phyloP scores from a whole-genome alignment of 2,888 invertebrate species.

The Lordiphosa fenestrarum region DNA sequence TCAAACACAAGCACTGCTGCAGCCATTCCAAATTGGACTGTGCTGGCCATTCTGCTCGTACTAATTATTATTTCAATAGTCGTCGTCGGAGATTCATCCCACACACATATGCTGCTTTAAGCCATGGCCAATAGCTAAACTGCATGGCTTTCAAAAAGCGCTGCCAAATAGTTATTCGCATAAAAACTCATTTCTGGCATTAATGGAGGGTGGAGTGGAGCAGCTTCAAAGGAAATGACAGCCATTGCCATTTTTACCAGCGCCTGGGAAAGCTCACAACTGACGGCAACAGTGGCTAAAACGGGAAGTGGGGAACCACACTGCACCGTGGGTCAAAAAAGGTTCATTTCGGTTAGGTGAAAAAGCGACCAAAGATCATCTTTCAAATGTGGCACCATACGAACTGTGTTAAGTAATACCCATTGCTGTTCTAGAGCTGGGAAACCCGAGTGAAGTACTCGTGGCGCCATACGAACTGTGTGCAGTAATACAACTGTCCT shows the following conservation, averaged over 20 bases:
- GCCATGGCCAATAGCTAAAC: conserved; percentile 21
- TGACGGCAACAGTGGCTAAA: conserved; percentile 28
- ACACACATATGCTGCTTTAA: conserved; percentile 20
- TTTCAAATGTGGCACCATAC: too few relatives aligned
- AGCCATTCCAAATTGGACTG: conserved; percentile 41
- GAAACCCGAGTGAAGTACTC: too few relatives aligned
- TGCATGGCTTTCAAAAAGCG: conserved; percentile 8
- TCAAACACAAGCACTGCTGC: conserved; percentile 38
- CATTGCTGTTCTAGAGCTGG: too few relatives aligned
- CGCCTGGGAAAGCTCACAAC: conserved; percentile 64
- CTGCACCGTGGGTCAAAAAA: neutral
- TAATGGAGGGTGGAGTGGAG: conserved; percentile 22
- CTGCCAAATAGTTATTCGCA: conserved; percentile 45
- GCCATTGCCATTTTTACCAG: conserved; percentile 52
- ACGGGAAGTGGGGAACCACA: conserved; percentile 20
- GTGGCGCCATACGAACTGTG: too few relatives aligned
- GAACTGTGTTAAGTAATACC: too few relatives aligned
- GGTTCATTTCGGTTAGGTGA: too few relatives aligned
- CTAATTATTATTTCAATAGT: conserved; percentile 70
- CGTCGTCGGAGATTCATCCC: conserved; percentile 17
- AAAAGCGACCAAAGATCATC: too few relatives aligned
- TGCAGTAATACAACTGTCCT: too few relatives aligned
- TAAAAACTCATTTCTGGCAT: conserved; percentile 61
- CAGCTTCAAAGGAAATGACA: conserved; percentile 54
- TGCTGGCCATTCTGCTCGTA: conserved; percentile 22